Base-by-base conservation (phyloP, 2,888 invertebrate genomes). In the Agrotis exclamationis region DNA sequence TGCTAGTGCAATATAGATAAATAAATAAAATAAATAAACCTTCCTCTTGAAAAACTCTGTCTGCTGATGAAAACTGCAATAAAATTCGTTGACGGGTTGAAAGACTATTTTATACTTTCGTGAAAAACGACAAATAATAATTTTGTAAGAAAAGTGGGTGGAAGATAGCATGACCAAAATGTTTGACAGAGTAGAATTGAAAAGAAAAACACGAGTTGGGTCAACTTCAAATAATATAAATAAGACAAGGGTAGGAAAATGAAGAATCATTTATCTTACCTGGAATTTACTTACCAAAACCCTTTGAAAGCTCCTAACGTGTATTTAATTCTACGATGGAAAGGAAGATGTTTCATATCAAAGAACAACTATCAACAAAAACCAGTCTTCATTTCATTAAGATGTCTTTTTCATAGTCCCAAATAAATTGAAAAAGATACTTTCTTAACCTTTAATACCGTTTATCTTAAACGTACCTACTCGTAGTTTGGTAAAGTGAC, bases 401-500 rank as follows among this genome's bases (percentile, higher is more conserved):
- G 0, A 22, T 9, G 3, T 5, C 24, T n/a, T 24, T 44, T 22
- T 33, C n/a, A 44, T 18, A 18, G 5, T 13, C 20, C 47, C 13
- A 45, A 67, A 45, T 7, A 24, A 56, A 74, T 22, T 16, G 13
- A 22, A 74, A 6, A 56, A 53, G 13, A 63, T 39, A 64, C 7
- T 7, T 74, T 22, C n/a, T 24, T 72, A 50, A 45, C 24, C 50
- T 47, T 24, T 65, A 22, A 68, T 68, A 66, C 45, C 53, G 6
- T 68, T 51, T 57, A 50, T 69, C 47, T 45, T 18, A 39, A 57
- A 69, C n/a, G n/a, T n/a, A n/a, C n/a, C n/a, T n/a, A n/a, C n/a
- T n/a, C 22, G 18, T 73, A 45, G 24, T 58, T 58, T 39, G 7
- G 24, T 44, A 58, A 69, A 69, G n/a, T 57, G 47, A 58, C 24